Base-by-base conservation (phyloP, 2,888 invertebrate species). In the Lamellibrachia columna region DNA sequence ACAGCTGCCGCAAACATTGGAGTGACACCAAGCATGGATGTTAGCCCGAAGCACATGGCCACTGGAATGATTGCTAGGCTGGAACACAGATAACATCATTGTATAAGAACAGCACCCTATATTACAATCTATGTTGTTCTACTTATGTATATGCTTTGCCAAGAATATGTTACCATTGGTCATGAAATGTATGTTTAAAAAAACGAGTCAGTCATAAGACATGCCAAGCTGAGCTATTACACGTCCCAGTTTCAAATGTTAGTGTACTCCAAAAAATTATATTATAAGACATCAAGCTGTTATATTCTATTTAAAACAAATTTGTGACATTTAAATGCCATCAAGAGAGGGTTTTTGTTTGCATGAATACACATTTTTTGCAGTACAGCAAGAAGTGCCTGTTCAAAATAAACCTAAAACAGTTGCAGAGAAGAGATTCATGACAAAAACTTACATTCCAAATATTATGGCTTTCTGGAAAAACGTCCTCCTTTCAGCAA, bases 1-100 rank as follows among this genome's bases (percentile, higher is more conserved):
- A 94, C 94, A 6, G 93, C 94, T 52, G 93, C 93, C n/a, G 94
- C 94, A 92, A 94, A 94, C 28, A 94, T 92, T 15, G 93, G 93
- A 8, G 93, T 93, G 92, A 93, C 92, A 7, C 94, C 94, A 91
- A 94, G 94, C 15, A 94, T n/a, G n/a, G 94, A 92, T 3, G 92
- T 91, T 0, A 94, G 60, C 9, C 94, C 93, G 92, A 93, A 92
- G 90, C 94, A 94, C 93, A 94, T 92, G 40, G 93, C 93, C 90
- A 94, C 40, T 11, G 94, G 94, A 92, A 93, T 60, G 22, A 94
- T 94, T n/a, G 94, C 93, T n/a, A 94, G 22, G 53, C 94, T 94
- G 93, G 1, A 90, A 93, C 52, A 22, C 28, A 93, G 91, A 92
- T 90, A 58, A 53, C 53, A 15, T 90, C 7, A 58, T 28, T 52